phyloP scores from a whole-genome alignment of 2,113 vertebrate genomes.

The Saguinus midas region DNA sequence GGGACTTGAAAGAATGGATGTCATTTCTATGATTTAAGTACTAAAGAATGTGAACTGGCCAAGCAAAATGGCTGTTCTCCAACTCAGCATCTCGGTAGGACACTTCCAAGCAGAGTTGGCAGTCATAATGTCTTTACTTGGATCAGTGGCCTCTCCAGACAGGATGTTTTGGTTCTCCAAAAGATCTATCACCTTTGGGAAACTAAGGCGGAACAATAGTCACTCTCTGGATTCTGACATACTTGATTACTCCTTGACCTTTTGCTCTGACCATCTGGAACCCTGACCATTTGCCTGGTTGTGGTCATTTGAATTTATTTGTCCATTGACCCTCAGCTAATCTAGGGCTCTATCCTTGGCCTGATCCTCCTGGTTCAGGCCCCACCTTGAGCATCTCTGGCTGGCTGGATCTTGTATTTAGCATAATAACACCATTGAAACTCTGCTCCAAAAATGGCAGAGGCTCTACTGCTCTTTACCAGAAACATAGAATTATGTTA shows the following conservation, averaged over 20 bases:
- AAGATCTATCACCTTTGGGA: neutral
- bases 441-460: neutral
- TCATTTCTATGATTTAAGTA: neutral
- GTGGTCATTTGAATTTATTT: constrained; percentile 11
- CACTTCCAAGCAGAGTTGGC: neutral
- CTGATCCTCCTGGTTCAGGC: neutral
- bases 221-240: neutral
- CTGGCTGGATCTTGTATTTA: neutral
- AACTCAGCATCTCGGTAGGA: neutral
- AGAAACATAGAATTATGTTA: neutral
- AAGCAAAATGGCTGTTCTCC: neutral
- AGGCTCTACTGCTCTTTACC: neutral
- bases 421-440: neutral
- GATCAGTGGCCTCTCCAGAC: neutral
- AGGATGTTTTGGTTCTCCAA: neutral
- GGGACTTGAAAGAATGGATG: neutral
- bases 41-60: neutral
- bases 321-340: neutral
- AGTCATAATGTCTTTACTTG: neutral
- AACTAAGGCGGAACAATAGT: neutral
- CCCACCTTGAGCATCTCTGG: neutral
- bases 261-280: neutral
- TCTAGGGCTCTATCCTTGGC: neutral
- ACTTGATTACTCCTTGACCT: neutral
- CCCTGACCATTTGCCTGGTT: neutral